Base-by-base conservation (phyloP, 1,140 invertebrate genomes). In the Trinorchestia longiramus region DNA sequence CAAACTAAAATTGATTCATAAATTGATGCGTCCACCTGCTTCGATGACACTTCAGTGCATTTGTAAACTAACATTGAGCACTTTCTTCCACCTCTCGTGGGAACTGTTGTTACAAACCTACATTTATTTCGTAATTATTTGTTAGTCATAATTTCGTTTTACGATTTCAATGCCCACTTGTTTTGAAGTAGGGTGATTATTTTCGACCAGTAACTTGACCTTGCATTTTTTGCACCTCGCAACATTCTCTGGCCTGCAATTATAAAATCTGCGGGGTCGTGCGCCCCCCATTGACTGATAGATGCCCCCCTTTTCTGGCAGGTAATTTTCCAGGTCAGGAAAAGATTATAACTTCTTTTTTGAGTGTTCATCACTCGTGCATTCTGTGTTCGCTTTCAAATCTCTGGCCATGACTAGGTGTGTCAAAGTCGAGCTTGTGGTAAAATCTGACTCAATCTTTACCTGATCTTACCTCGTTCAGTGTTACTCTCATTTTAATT, bases 311-410 rank as follows among this genome's bases (percentile, higher is more conserved):
- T 17, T 90, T 41, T 42, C 88, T 90, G 88, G 43, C n/a, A 43
- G 88, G 88, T 28, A 90, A 90, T 90, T 90, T 90, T 90, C 88
- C 43, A 43, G 88, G 88, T 90, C 88, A 90, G 88, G 88, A 90
- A 90, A 90, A 90, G 88, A 90, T 90, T 90, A 90, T 41, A 90
- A 90, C n/a, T 90, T 90, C 88, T 90, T 77, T 77, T 77, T 77
- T 77, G 62, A 77, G 62, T 77, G 15, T 77, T 77, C 62, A 77
- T 36, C 28, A 36, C 62, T 77, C 62, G 62, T 77, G 62, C 62
- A 36, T 77, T 77, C 28, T 77, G 62, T 36, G 62, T 28, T 77
- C 62, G 62, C 62, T 36, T 36, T 36, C 15, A 77, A 36, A 36
- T 11, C 62, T 77, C 62, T 77, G 62, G 28, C 62, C 62, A 77